A percentile compares a stretch with the other conserved stretches of the same genome.
Evolutionary conservation across 2,113 vertebrate species (phyloP).

Genomic region (Ochotona princeps): DNA sequence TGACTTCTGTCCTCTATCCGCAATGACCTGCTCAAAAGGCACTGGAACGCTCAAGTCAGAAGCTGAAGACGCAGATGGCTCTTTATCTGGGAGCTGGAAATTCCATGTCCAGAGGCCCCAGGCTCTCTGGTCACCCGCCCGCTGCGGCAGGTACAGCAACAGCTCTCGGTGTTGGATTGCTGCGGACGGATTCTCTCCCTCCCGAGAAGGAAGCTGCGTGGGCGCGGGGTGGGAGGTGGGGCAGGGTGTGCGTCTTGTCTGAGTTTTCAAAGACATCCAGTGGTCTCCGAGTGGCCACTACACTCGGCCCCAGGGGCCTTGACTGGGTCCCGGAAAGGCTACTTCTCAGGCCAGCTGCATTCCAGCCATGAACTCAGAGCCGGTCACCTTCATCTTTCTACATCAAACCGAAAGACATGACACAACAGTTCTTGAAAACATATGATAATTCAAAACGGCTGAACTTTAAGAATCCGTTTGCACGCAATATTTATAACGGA

Average conservation of each 20-base stretch:
- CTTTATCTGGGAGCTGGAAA: neutral
- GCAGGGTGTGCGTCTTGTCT: neutral
- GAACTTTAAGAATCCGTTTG: constrained; percentile 20
- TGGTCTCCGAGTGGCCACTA: neutral
- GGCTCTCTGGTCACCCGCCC: neutral
- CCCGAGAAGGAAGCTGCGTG: neutral
- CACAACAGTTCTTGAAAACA: neutral
- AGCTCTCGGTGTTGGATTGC: neutral
- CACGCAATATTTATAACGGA: neutral
- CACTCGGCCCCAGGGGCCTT: neutral
- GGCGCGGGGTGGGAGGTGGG: neutral
- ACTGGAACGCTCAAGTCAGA: neutral
- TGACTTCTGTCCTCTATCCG: neutral
- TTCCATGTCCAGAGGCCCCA: neutral
- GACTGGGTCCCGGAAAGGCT: neutral
- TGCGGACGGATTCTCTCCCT: neutral
- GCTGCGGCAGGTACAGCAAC: neutral
- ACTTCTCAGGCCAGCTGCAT: neutral
- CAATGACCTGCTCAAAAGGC: neutral
- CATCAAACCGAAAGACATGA: neutral
- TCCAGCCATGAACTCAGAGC: neutral
- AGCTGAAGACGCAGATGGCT: neutral
- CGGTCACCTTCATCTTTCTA: neutral
- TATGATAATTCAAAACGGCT: constrained; percentile 27
- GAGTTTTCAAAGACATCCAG: neutral